Percentiles rank a stretch among this genome's conserved stretches.
Evolutionary conservation across 2,797 vertebrate species (phyloP).

Genomic region (Takifugu ocellatus): DNA sequence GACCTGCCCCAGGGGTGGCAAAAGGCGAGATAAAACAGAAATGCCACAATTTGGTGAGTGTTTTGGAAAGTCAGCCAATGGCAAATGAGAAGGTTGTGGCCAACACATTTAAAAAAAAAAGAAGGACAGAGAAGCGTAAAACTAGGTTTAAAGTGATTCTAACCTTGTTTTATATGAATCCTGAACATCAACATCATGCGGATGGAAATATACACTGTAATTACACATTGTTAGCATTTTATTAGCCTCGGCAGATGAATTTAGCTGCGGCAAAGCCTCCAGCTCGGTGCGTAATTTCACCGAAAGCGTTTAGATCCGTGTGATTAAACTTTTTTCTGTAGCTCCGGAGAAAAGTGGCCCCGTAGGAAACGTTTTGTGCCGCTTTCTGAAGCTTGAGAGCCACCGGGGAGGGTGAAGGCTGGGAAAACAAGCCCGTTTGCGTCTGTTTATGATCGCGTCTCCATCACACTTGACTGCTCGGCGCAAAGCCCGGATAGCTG

Average conservation of each 20-base stretch:
- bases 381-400: not conserved
- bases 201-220: not conserved
- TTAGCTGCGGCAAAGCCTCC: no score
- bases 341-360: conserved; percentile 20
- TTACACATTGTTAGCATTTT: not conserved
- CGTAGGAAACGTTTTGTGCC: conserved; percentile 22
- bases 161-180: no score
- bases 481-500: conserved; percentile 45
- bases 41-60: no score
- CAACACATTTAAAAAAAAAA: no score
- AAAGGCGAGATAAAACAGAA: no score
- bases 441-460: conserved; percentile 10
- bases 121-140: no score
- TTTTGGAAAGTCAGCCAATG: no score
- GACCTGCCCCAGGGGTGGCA: conserved; percentile 2
- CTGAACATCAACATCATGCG: no score
- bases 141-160: no score
- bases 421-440: not conserved
- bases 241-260: no score
- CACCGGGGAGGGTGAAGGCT: no score
- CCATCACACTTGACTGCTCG: conserved; percentile 53
- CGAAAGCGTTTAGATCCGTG: not conserved
- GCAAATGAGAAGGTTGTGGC: no score
- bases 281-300: not conserved
- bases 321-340: conserved; percentile 9